These are phyloP conservation scores for Hypena proboscidalis DNA, from an alignment of 2,888 invertebrate genomes.

Conservation along the genomic window DNA sequence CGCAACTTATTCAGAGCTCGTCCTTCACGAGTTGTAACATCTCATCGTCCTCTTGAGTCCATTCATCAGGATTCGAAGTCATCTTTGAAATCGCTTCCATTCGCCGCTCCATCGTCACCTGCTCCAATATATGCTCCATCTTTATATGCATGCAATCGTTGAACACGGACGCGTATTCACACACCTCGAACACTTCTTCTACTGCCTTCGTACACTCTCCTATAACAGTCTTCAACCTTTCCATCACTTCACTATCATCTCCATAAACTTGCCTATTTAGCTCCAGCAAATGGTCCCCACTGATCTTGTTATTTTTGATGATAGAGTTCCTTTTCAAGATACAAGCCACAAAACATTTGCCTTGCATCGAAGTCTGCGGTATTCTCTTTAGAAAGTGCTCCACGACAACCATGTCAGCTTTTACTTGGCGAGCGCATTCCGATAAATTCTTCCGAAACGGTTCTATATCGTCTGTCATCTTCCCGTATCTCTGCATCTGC, in stretches of 20 bases:
- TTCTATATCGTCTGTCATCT: conserved; percentile 66
- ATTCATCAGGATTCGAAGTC: conserved; percentile 65
- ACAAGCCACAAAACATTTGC: conserved; percentile 79
- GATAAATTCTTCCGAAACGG: conserved; percentile 74
- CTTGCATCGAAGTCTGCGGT: conserved; percentile 66
- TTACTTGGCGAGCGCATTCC: conserved; percentile 74
- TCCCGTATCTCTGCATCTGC: conserved; percentile 61
- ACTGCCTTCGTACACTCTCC: conserved; percentile 59
- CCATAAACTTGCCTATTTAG: conserved; percentile 69
- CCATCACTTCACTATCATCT: conserved; percentile 71
- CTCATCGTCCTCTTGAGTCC: conserved; percentile 72
- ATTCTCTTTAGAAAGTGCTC: conserved; percentile 72
- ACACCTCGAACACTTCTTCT: conserved; percentile 71
- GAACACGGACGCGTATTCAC: conserved; percentile 75
- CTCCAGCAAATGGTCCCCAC: conserved; percentile 58
- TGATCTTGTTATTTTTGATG: conserved; percentile 69
- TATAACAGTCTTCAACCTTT: conserved; percentile 61
- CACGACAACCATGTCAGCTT: conserved; percentile 67
- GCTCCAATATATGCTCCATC: conserved; percentile 78
- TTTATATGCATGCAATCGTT: conserved; percentile 82
- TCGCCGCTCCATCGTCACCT: conserved; percentile 71
- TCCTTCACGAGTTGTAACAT: conserved; percentile 69
- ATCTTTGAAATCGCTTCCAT: conserved; percentile 77
- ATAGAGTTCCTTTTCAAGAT: conserved; percentile 71
- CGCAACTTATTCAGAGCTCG: too few relatives aligned